Conservation (phyloP, 2,113 vertebrate genomes). For the Amazona vittata region DNA sequence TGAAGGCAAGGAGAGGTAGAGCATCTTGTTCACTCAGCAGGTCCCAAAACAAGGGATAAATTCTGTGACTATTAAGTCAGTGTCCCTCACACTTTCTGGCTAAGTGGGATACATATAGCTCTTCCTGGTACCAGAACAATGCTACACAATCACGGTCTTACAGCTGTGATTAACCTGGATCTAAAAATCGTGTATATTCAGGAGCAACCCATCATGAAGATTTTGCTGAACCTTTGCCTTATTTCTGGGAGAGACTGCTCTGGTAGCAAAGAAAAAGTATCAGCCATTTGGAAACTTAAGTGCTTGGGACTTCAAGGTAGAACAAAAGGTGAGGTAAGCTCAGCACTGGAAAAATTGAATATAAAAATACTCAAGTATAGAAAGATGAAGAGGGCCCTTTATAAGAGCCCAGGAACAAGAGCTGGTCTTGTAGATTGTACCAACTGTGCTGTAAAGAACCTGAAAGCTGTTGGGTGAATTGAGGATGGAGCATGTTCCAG, state of each 20-base stretch:
- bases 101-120: neutral
- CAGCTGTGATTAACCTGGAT: neutral
- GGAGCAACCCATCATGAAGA: neutral
- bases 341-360: neutral
- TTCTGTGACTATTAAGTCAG: neutral
- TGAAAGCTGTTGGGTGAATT: constrained; percentile 60
- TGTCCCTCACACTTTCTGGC: neutral
- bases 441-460: constrained; percentile 30
- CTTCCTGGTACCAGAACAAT: neutral
- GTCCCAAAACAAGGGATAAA: neutral
- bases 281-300: neutral
- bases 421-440: constrained; percentile 56
- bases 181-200: neutral
- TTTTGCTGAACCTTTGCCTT: neutral
- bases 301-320: constrained; percentile 25
- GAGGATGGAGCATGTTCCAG: constrained; percentile 64
- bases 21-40: neutral
- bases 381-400: constrained; percentile 58
- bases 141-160: neutral
- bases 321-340: constrained; percentile 35
- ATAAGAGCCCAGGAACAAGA: constrained; percentile 47
- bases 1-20: neutral
- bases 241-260: neutral
- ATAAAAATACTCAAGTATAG: neutral
- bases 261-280: neutral